These are phyloP conservation scores for Eilema griseolum DNA, from an alignment of 2,888 invertebrate genomes.

Conservation along the genomic window DNA sequence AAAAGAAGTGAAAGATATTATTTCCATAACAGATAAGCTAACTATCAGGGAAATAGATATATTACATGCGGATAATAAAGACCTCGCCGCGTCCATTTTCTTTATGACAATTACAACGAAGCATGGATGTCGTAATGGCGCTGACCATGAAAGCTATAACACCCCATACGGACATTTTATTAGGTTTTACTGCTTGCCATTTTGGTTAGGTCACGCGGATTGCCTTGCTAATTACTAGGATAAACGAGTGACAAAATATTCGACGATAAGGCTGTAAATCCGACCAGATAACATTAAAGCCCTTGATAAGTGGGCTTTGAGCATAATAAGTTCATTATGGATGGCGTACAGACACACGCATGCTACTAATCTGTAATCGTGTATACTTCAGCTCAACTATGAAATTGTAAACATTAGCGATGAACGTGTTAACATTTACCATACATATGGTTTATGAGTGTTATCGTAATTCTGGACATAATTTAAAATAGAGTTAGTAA, in stretches of 20 bases:
- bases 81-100: slow-evolving; percentile 29
- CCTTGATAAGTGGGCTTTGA: slow-evolving; percentile 53
- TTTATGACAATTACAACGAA: slow-evolving; percentile 41
- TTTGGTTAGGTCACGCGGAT: slow-evolving; percentile 51
- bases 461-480: slow-evolving; percentile 42
- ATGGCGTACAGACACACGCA: slow-evolving; percentile 40
- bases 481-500: slow-evolving; percentile 35
- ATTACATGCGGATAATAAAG: slow-evolving; percentile 18
- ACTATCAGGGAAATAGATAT: neutral
- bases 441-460: slow-evolving; percentile 57
- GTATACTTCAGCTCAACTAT: slow-evolving; percentile 53
- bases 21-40: neutral
- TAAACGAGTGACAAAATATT: slow-evolving; percentile 54
- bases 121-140: slow-evolving; percentile 36
- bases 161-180: slow-evolving; percentile 54
- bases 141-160: slow-evolving; percentile 38
- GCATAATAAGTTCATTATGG: slow-evolving; percentile 54
- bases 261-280: slow-evolving; percentile 43
- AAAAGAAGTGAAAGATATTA: neutral
- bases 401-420: slow-evolving; percentile 59
- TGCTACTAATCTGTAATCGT: slow-evolving; percentile 53
- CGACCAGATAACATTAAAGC: slow-evolving; percentile 58
- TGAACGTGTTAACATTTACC: slow-evolving; percentile 59
- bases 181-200: slow-evolving; percentile 59
- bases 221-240: slow-evolving; percentile 57